Percentiles rank a stretch among this genome's conserved stretches.
These are phyloP conservation scores for Solea solea DNA, from an alignment of 2,113 vertebrate genomes.

Conservation along the genomic window DNA sequence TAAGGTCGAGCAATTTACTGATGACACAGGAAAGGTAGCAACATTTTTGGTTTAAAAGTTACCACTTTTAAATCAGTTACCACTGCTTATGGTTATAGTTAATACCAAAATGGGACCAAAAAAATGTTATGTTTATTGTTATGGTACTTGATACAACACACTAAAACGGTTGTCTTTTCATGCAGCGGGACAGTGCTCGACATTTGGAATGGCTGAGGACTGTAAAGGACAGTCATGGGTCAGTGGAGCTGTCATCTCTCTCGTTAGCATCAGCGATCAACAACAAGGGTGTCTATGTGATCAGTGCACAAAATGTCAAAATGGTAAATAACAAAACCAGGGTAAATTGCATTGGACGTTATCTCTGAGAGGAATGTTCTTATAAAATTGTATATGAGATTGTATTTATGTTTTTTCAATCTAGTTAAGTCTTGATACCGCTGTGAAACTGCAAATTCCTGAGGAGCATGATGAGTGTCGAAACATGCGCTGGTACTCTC, in stretches of 20 bases:
- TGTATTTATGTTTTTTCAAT: conserved; percentile 17
- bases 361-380: not conserved
- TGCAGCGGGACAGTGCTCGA: conserved; percentile 88
- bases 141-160: too few species aligned
- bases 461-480: conserved; percentile 75
- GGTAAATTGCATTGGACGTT: not conserved
- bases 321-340: conserved; percentile 65
- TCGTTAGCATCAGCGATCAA: conserved; percentile 94
- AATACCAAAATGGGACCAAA: too few species aligned
- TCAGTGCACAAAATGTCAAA: conserved; percentile 76
- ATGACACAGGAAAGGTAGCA: too few species aligned
- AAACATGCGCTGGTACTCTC: conserved; percentile 77
- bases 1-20: too few species aligned
- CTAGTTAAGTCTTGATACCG: conserved; percentile 86
- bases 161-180: too few species aligned
- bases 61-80: too few species aligned
- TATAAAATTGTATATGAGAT: not conserved
- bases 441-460: conserved; percentile 80
- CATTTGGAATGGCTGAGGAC: conserved; percentile 94
- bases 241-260: conserved; percentile 93
- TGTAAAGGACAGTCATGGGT: conserved; percentile 95
- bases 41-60: too few species aligned
- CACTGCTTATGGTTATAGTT: too few species aligned
- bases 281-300: conserved; percentile 87
- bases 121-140: too few species aligned